Conservation (phyloP, 2,888 invertebrate species). For the Aphodius granarius region DNA sequence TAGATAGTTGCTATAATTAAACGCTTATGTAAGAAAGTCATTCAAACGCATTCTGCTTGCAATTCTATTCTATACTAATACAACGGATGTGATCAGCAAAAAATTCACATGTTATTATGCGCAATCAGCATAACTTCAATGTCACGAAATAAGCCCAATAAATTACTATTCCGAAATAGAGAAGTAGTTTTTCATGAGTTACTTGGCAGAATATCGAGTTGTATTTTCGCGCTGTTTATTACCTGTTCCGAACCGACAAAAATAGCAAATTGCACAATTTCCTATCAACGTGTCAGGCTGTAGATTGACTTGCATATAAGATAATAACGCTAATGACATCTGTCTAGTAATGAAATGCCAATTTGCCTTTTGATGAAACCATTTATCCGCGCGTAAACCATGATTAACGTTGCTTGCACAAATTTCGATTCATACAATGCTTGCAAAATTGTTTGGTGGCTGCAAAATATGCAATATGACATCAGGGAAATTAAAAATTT, state of each 20-base stretch:
- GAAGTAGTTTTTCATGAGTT: neutral
- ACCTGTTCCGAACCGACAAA: neutral
- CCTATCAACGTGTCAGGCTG: no score
- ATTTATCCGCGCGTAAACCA: neutral
- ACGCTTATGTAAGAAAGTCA: neutral
- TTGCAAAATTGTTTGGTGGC: neutral
- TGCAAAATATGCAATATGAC: neutral
- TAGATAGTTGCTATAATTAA: neutral
- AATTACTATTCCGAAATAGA: neutral
- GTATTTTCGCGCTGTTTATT: no score
- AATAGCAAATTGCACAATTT: neutral
- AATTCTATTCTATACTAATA: neutral
- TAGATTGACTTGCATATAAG: no score
- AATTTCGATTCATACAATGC: neutral
- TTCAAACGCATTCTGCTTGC: neutral
- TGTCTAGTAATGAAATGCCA: neutral
- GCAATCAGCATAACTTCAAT: neutral
- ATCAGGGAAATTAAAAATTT: neutral
- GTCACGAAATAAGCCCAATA: neutral
- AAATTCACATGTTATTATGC: neutral
- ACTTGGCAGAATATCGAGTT: neutral
- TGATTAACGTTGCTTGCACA: neutral
- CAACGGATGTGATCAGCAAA: neutral
- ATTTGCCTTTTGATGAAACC: neutral
- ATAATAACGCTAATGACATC: no score